Base-by-base conservation (phyloP, 2,113 vertebrate genomes). In the Oryzias woworae region DNA sequence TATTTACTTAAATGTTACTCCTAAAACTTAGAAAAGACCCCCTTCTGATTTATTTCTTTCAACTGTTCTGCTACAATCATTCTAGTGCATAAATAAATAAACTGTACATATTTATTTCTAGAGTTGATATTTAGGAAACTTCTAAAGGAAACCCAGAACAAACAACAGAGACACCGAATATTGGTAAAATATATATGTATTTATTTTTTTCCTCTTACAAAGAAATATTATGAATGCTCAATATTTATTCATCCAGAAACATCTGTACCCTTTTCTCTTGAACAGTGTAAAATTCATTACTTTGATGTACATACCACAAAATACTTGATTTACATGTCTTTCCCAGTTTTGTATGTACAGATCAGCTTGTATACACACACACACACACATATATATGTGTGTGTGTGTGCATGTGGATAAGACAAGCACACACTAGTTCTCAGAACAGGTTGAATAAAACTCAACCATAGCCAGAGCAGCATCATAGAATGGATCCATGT, bases 201-300 rank as follows among this genome's bases (percentile, higher is more conserved):
- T 92, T 91, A 92, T 96, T 98, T 97, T 95, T 97, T 98, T 96
- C 85, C 94, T 95, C 94, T 95, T 96, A 97, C 94, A 97, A 98
- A 96, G 94, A 93, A 94, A 96, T 92, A 90, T 94, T 94, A 95
- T 96, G 94, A 96, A 95, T 95, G 93, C 92, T 90, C 93, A 95
- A 92, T 94, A 94, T 94, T 94, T 91, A 92, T 93, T 96, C 94
- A 83, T 93, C 93, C 97, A 96, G 94, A 98, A 98, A 98, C 92
- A 88, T 94, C 84, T 82, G 79, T 93, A 90, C 78, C 87, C 79
- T 90, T 90, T 90, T 84, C 90, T 84, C 82, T 87, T 94, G 91
- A 88, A 93, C 81, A 88, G 91, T 96, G 95, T 95, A 98, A 98
- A 98, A 98, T 95, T 95, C 93, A 94, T 90, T 90, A 81, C 79